Conservation (phyloP, 2,113 vertebrate genomes). For the Lonchura striata region DNA sequence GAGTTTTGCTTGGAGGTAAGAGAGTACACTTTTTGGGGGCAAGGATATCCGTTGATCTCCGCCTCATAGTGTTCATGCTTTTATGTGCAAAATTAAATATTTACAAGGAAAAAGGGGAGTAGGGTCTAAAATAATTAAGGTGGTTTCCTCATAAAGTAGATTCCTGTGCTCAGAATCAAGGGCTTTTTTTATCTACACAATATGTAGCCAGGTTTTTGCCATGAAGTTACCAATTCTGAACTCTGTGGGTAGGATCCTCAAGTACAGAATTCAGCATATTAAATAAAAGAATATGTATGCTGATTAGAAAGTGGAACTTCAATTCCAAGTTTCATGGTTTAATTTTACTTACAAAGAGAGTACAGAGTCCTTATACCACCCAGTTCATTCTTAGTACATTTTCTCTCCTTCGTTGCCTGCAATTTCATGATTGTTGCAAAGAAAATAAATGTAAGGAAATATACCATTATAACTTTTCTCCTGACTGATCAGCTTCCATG, state of each 20-base stretch:
- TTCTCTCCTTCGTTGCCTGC: not conserved
- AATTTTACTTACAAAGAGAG: not conserved
- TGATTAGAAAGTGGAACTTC: not conserved
- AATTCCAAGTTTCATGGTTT: not conserved
- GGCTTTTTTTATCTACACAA: not conserved
- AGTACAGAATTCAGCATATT: not conserved
- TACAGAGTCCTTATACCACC: slow-evolving; percentile 22
- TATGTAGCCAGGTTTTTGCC: not conserved
- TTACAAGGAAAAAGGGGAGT: not conserved
- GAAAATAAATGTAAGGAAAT: slow-evolving; percentile 34
- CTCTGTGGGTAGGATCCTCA: not conserved
- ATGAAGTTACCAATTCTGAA: not conserved
- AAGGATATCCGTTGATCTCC: not conserved
- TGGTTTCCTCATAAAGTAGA: not conserved
- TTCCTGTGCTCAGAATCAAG: not conserved
- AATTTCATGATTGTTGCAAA: slow-evolving; percentile 32
- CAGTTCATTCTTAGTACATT: slow-evolving; percentile 20
- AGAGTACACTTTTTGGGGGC: not conserved
- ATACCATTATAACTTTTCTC: not conserved
- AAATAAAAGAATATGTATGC: not conserved
- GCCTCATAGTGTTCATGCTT: not conserved
- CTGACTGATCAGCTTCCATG: not conserved
- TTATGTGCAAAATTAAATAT: not conserved
- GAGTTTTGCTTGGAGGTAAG: not conserved
- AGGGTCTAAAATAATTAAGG: not conserved